Conservation (phyloP, 2,888 invertebrate genomes). For the Eristalis pertinax region DNA sequence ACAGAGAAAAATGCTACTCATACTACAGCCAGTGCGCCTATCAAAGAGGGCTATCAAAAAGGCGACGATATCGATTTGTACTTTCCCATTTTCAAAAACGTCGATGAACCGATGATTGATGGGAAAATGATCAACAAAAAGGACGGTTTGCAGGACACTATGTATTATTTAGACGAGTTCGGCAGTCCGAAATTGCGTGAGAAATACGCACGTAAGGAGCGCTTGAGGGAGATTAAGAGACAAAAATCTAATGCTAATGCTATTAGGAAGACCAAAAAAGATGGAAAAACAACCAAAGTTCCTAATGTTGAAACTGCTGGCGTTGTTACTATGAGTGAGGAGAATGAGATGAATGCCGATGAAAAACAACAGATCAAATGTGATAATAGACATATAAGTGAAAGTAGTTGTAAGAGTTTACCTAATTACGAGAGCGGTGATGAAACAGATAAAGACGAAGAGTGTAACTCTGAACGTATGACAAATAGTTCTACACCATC, state of each 20-base stretch:
- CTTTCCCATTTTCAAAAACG: constrained; percentile 78
- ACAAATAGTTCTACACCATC: constrained; percentile 75
- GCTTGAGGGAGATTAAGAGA: constrained; percentile 76
- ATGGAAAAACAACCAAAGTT: constrained; percentile 51
- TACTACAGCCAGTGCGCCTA: constrained; percentile 53
- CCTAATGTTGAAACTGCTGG: constrained; percentile 39
- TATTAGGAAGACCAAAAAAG: constrained; percentile 74
- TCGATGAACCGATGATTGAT: constrained; percentile 79
- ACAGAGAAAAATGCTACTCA: constrained; percentile 24
- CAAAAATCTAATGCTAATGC: constrained; percentile 77
- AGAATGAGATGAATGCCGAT: constrained; percentile 25
- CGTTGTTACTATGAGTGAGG: constrained; percentile 66
- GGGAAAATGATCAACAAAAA: constrained; percentile 80
- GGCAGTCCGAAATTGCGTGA: constrained; percentile 81
- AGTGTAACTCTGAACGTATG: constrained; percentile 70
- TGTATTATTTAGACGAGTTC: constrained; percentile 81
- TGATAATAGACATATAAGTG: constrained; percentile 73
- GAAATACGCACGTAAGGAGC: constrained; percentile 79
- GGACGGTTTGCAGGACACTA: constrained; percentile 80
- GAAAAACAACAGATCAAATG: constrained; percentile 63
- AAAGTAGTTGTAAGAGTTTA: constrained; percentile 62
- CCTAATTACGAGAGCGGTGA: constrained; percentile 48
- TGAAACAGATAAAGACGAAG: constrained; percentile 37
- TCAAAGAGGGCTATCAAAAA: constrained; percentile 54
- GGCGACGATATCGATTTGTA: constrained; percentile 71